Evolutionary conservation across 2,888 invertebrate species (phyloP), one percentile per base, ranked within the genome.

Genomic region (Ennomos erosarius): DNA sequence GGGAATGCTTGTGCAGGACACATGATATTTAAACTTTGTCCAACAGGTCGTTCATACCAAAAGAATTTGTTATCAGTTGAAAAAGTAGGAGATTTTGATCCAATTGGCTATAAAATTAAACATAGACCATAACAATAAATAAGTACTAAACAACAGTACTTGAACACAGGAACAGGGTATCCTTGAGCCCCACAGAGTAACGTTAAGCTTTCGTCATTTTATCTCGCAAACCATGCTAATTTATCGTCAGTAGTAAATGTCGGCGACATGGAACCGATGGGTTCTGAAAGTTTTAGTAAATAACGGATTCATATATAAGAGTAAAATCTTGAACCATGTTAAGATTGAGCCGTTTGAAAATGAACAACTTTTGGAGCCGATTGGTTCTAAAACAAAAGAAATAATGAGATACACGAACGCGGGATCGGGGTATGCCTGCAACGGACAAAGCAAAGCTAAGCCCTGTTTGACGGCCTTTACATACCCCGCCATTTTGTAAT

Each of bases 1-100:
- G 95, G 96, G 81, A 93, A 94, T 52, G 93, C 95, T 90, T 96
- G 95, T 64, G 95, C 95, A 67, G 89, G 90, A 74, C 93, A 93
- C 74, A 87, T 79, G 68, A 96, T 84, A 73, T 93, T 94, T 75
- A 95, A 90, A 73, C 89, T 93, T 72, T 93, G 91, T 62, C 88
- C 88, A 67, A 89, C 77, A 69, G 86, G 78, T 78, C 88, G 87
- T 90, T 93, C 82, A 88, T 93, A 91, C 93, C 90, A 94, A 78
- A 93, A 94, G 78, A 93, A 93, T 81, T 93, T 93, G 85, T 94
- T 94, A 81, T 94, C 93, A 62, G 92, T 93, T 42, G 94, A 93
- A 82, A 94, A 94, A 55, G 91, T 89, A 38, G 94, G 94, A 50
- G 93, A 92, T 82, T 94, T 94, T 59, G 93, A 89, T 84, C 94